Evolutionary conservation across 2,888 invertebrate genomes (phyloP), one percentile per base, ranked within the genome.

Genomic region (Lumbricus terrestris): DNA sequence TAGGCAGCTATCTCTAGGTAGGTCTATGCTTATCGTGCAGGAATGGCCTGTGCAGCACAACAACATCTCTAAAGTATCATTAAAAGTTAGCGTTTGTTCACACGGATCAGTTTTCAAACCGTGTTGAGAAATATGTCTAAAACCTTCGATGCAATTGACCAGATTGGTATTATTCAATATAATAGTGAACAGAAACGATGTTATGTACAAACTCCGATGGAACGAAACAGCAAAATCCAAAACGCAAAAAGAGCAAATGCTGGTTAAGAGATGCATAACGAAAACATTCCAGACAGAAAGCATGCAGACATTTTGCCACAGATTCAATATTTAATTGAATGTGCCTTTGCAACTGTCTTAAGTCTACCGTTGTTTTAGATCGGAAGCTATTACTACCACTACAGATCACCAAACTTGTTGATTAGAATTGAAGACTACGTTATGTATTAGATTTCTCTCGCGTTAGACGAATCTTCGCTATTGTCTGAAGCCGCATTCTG

Each of bases 281-380:
- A 69, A 47, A 69, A 69, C 54, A 54, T 16, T 18, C 1, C 8
- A 16, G 1, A 29, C 29, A 69, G 69, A 69, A 69, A 8, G n/a
- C 69, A 69, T 69, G 69, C 69, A 69, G 69, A 69, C 69, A n/a
- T n/a, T 69, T 69, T 69, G 69, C 69, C 69, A 69, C 69, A 69
- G 69, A 69, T 69, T 69, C 69, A 69, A 69, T 29, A 69, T 69
- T 29, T 1, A n/a, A 29, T 69, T 69, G 69, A 69, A 69, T 69
- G 29, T 69, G 69, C 8, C 16, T 47, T 23, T 23, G 47, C 20
- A 47, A 23, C 47, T n/a, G 69, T 8, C 29, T n/a, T 69, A 69
- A 69, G 69, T 8, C 69, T 69, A 11, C 23, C 29, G n/a, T n/a
- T 69, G 69, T n/a, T 69, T 69, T n/a, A 69, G n/a, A 69, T n/a